phyloP scores from a whole-genome alignment of 2,888 invertebrate genomes.

The Crossocerus cetratus region DNA sequence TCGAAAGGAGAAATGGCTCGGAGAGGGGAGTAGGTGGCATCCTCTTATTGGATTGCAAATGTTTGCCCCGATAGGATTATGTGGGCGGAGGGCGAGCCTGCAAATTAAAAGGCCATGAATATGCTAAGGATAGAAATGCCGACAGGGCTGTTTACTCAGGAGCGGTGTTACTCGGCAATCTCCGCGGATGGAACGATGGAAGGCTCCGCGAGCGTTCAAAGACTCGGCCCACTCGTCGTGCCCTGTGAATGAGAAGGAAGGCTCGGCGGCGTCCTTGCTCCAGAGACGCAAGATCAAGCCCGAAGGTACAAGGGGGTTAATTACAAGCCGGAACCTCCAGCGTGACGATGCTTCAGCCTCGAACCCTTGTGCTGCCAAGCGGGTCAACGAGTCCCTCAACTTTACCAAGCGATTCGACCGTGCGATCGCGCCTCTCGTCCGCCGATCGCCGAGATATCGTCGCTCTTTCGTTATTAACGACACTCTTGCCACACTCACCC shows the following conservation, averaged over 20 bases:
- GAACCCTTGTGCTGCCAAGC: slow-evolving; percentile 37
- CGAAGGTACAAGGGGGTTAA: slow-evolving; percentile 42
- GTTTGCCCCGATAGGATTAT: slow-evolving; percentile 38
- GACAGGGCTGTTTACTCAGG: slow-evolving; percentile 65
- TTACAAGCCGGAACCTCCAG: slow-evolving; percentile 45
- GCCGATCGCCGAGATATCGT: too few species aligned
- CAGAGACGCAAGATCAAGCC: slow-evolving; percentile 23
- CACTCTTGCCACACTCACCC: too few species aligned
- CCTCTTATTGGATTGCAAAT: slow-evolving; percentile 13
- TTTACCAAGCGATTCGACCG: slow-evolving; percentile 31
- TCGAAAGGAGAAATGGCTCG: too few species aligned
- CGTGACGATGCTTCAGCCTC: slow-evolving; percentile 15
- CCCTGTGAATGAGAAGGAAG: too few species aligned
- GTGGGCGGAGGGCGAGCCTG: slow-evolving; percentile 42
- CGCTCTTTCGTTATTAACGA: too few species aligned
- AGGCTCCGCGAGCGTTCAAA: background rate
- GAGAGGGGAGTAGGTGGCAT: background rate
- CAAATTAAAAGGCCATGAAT: slow-evolving; percentile 72
- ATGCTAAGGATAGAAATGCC: slow-evolving; percentile 68
- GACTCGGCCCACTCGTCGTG: too few species aligned
- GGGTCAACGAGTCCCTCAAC: slow-evolving; percentile 42
- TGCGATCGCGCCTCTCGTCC: background rate
- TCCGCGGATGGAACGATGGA: slow-evolving; percentile 60
- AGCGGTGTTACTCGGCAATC: slow-evolving; percentile 64
- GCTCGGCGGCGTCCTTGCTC: slow-evolving; percentile 14